Conservation (phyloP, 2,888 invertebrate genomes). For the Acholoe squamosa region DNA sequence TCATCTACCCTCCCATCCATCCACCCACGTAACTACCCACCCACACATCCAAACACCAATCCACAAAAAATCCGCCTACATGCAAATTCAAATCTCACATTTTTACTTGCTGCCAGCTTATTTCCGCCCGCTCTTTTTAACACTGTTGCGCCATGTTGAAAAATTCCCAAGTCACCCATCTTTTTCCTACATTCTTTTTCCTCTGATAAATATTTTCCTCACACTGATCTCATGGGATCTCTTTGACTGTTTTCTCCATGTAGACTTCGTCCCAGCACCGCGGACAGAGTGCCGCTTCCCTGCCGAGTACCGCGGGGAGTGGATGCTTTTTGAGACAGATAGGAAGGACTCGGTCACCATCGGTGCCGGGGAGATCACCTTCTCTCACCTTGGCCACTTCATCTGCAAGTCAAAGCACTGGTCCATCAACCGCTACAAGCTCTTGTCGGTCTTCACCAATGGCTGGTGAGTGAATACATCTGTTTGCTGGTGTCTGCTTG, state of each 20-base stretch:
- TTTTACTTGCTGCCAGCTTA: neutral
- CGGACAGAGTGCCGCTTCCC: constrained; percentile 75
- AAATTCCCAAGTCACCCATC: neutral
- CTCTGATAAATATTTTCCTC: too few relatives aligned
- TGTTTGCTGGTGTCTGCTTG: neutral
- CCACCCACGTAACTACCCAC: neutral
- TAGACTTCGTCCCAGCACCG: constrained; percentile 66
- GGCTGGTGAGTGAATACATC: constrained; percentile 77
- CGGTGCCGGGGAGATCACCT: constrained; percentile 73
- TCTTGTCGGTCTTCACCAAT: constrained; percentile 77
- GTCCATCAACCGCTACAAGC: constrained; percentile 77
- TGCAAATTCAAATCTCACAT: neutral
- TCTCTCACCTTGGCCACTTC: constrained; percentile 77
- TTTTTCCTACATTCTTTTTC: neutral
- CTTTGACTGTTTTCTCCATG: neutral
- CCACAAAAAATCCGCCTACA: too few relatives aligned
- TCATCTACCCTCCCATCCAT: neutral
- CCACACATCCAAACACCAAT: neutral
- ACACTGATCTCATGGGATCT: neutral
- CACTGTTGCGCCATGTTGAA: neutral
- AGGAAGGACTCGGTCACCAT: constrained; percentile 75
- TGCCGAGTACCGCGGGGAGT: constrained; percentile 75
- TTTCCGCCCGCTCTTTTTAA: neutral
- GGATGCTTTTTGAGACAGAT: constrained; percentile 76
- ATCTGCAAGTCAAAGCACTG: constrained; percentile 76